Evolutionary conservation across 2,797 vertebrate species (phyloP).

Genomic region (Dryobates pubescens): DNA sequence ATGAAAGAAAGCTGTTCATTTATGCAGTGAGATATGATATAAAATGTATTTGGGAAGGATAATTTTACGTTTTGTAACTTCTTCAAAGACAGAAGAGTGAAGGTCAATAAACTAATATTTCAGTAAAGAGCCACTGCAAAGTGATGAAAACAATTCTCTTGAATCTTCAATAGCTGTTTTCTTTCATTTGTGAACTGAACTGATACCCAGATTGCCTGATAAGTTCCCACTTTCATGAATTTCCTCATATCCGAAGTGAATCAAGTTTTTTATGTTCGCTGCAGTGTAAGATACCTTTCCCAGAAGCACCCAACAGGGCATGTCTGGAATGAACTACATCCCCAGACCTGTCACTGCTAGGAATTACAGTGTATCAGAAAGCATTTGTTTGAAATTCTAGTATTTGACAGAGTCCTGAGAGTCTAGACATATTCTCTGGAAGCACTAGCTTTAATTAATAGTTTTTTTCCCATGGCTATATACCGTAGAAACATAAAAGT

Average conservation of each 20-base stretch:
- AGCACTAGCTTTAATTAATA: neutral
- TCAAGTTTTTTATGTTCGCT: neutral
- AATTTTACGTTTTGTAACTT: constrained; percentile 3
- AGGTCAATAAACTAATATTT: neutral
- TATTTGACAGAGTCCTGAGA: neutral
- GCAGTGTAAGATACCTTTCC: neutral
- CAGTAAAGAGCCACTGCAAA: neutral
- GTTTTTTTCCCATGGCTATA: neutral
- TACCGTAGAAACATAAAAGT: neutral
- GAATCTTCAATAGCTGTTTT: neutral
- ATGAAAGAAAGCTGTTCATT: constrained; percentile 58
- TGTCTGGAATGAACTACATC: neutral
- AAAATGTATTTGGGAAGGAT: constrained; percentile 16
- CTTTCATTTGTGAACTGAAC: neutral
- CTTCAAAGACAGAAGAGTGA: constrained; percentile 28
- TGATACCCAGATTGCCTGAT: neutral
- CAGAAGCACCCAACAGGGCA: neutral
- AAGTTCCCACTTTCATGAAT: neutral
- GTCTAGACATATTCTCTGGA: neutral
- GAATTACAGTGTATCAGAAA: neutral
- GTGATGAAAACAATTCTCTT: neutral
- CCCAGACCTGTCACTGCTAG: neutral
- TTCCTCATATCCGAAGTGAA: neutral
- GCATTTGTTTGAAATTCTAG: neutral
- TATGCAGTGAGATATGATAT: constrained; percentile 23